Evolutionary conservation across 2,888 invertebrate species (phyloP), one percentile per base, ranked within the genome.

Genomic region (Eupsilia transversa): DNA sequence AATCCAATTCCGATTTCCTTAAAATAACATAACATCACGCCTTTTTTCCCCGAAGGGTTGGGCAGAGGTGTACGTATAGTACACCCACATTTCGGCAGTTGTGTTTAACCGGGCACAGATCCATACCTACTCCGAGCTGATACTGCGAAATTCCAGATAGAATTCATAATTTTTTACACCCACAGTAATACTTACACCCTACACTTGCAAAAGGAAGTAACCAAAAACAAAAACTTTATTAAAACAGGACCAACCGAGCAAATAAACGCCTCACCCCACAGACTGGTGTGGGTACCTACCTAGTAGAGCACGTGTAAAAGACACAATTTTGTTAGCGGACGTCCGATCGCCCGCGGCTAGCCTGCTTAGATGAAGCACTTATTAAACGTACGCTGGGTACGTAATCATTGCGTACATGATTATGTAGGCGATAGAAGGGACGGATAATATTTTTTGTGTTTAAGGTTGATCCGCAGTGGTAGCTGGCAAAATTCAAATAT

Each of bases 271-370:
- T 14, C 27, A 30, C 75, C 61, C 75, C 33, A 65, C 64, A n/a
- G 56, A 35, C 41, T 30, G 65, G 52, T 56, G 60, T 56, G 49
- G 7, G 59, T 41, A 14, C 20, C 38, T 6, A 57, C 56, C 17
- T 23, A 20, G 43, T 59, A 27, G 65, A 59, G 56, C 64, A 54
- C 33, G 89, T 89, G 89, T 83, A 88, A 89, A 89, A 88, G 91
- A 89, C 90, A 90, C 88, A 89, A 91, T 91, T 89, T 89, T 84
- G 90, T 87, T 88, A 86, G 85, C 86, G 86, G 80, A 82, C 83
- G 82, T 85, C 80, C 88, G 85, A 91, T 89, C 89, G 90, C 91
- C 92, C 84, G 87, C 85, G 87, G 91, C 87, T 63, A 59, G 85
- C 73, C 73, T 80, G 87, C 84, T 87, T 87, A 88, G 90, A 88